Conservation (phyloP, 2,113 vertebrate genomes). For the Abramis brama region DNA sequence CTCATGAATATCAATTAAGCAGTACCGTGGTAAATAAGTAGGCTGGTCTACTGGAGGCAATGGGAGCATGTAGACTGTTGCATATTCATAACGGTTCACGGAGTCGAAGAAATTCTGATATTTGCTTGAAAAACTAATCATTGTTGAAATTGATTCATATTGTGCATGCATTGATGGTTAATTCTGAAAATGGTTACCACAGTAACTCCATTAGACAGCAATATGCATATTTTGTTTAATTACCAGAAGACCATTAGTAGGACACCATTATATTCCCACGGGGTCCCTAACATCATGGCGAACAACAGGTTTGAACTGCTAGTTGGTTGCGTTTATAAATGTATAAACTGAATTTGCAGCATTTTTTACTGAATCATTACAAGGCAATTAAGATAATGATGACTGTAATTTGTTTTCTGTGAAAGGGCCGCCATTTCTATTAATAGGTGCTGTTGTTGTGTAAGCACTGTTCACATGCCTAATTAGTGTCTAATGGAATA, state of each 20-base stretch:
- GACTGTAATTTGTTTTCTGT: conserved; percentile 36
- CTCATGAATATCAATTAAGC: conserved; percentile 76
- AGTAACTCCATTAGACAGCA: conserved; percentile 18
- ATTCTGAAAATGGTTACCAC: conserved; percentile 4
- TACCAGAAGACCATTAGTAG: conserved; percentile 13
- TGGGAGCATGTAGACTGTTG: conserved; percentile 60
- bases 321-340: conserved; percentile 28
- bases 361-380: conserved; percentile 14
- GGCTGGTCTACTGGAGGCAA: conserved; percentile 64
- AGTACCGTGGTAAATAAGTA: conserved; percentile 66
- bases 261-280: background rate
- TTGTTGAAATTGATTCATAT: background rate
- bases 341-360: conserved; percentile 3
- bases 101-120: conserved; percentile 53
- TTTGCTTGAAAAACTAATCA: conserved; percentile 59
- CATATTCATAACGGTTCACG: conserved; percentile 61
- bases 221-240: conserved; percentile 31
- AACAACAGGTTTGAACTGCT: conserved; percentile 1
- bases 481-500: conserved; percentile 28
- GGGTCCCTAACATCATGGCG: background rate
- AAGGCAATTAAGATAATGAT: conserved; percentile 22
- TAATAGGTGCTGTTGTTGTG: conserved; percentile 25
- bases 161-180: background rate
- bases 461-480: conserved; percentile 17
- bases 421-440: conserved; percentile 18